Evolutionary conservation across 2,888 invertebrate species (phyloP).

Genomic region (Atethmia centrago): DNA sequence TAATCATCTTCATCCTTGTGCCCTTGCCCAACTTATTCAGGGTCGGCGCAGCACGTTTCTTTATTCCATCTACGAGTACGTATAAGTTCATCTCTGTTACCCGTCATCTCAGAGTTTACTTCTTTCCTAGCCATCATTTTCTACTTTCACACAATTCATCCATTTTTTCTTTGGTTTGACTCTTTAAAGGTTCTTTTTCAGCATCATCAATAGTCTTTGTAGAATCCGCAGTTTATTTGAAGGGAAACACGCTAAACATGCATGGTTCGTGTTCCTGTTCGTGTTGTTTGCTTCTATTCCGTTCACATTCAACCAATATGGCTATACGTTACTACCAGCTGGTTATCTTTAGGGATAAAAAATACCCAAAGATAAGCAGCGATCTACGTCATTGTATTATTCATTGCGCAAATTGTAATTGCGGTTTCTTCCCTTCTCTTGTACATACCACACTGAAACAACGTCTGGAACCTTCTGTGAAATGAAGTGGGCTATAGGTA

Average conservation of each 20-base stretch:
- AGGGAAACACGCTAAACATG: no score
- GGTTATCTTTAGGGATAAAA: slow-evolving; percentile 2
- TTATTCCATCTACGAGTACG: neutral
- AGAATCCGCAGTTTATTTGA: neutral
- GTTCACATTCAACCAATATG: neutral
- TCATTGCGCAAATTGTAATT: neutral
- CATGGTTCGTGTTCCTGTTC: neutral
- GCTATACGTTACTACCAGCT: neutral
- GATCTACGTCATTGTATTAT: slow-evolving; percentile 12
- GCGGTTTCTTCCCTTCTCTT: neutral
- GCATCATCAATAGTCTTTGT: neutral
- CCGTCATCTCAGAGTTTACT: no score
- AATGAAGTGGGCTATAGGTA: neutral
- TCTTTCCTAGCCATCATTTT: neutral
- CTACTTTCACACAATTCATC: neutral
- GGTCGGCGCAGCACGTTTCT: neutral
- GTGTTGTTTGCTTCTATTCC: neutral
- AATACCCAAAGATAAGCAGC: slow-evolving; percentile 3
- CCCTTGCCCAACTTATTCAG: neutral
- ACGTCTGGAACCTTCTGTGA: neutral
- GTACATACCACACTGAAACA: neutral
- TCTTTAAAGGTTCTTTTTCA: neutral
- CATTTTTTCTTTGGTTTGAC: neutral
- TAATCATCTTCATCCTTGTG: neutral
- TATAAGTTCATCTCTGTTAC: neutral